Percentiles rank a stretch among this genome's conserved stretches.
Evolutionary conservation across 2,797 vertebrate species (phyloP).

Genomic region (Scyliorhinus canicula): DNA sequence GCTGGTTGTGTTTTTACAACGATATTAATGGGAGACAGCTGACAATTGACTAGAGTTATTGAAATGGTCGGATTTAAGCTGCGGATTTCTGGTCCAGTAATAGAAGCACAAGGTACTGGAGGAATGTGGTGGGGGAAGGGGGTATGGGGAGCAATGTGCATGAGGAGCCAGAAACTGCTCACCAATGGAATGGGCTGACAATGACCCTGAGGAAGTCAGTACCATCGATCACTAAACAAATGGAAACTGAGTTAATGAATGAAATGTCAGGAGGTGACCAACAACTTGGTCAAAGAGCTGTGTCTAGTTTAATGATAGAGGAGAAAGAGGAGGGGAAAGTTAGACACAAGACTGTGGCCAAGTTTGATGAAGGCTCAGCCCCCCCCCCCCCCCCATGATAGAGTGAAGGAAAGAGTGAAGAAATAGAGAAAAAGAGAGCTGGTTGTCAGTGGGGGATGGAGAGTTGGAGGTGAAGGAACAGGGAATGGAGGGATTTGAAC

Average conservation of each 20-base stretch:
- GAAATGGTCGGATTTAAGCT: not conserved
- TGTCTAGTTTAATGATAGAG: not conserved
- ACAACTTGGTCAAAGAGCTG: too few species aligned
- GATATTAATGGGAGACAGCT: not conserved
- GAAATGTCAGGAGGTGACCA: too few species aligned
- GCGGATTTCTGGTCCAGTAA: too few species aligned
- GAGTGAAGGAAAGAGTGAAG: too few species aligned
- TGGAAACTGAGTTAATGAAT: too few species aligned
- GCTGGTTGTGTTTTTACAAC: not conserved
- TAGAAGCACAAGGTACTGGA: too few species aligned
- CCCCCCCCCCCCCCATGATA: not conserved
- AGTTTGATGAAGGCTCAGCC: not conserved
- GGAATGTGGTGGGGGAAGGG: not conserved
- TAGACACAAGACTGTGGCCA: not conserved
- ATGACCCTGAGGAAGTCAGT: not conserved
- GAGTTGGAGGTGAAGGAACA: not conserved
- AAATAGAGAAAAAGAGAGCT: not conserved
- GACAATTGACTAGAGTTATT: not conserved
- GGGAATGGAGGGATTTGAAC: not conserved
- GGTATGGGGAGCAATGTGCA: not conserved
- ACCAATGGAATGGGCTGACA: not conserved
- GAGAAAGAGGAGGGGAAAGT: not conserved
- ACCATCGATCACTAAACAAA: not conserved
- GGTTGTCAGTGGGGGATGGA: too few species aligned
- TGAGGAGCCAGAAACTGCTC: too few species aligned